A percentile compares a stretch with the other conserved stretches of the same genome.
These are phyloP conservation scores for Griposia aprilina DNA, from an alignment of 2,888 invertebrate species.

Conservation along the genomic window DNA sequence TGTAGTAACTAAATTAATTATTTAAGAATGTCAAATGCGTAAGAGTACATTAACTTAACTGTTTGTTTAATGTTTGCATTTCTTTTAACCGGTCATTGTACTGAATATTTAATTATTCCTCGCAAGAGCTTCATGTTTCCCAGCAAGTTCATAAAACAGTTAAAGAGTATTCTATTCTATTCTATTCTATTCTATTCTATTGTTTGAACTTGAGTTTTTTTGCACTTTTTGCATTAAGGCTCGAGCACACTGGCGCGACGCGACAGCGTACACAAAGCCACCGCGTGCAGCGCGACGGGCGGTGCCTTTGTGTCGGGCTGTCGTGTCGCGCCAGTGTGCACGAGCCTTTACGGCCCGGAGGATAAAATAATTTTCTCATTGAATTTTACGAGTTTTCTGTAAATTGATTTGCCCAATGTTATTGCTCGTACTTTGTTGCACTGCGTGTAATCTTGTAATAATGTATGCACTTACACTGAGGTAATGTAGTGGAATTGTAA, in stretches of 20 bases:
- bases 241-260: too few species aligned
- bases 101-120: slow-evolving; percentile 16
- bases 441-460: slow-evolving; percentile 22
- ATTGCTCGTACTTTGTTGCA: slow-evolving; percentile 17
- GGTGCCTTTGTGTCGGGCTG: too few species aligned
- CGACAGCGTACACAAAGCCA: too few species aligned
- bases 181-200: too few species aligned
- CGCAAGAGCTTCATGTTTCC: slow-evolving; percentile 6
- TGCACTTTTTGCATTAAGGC: slow-evolving; percentile 12
- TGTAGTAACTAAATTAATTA: background rate
- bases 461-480: slow-evolving; percentile 16
- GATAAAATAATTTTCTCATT: slow-evolving; percentile 23
- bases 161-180: too few species aligned
- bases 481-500: slow-evolving; percentile 40
- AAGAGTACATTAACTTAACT: background rate
- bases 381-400: slow-evolving; percentile 25
- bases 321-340: too few species aligned
- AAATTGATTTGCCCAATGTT: slow-evolving; percentile 15
- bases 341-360: background rate
- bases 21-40: background rate
- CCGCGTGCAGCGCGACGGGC: too few species aligned
- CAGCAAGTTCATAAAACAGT: slow-evolving; percentile 14
- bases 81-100: slow-evolving; percentile 17
- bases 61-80: slow-evolving; percentile 19
- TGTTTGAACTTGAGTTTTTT: slow-evolving; percentile 1